Percentiles rank a stretch among this genome's conserved stretches.
phyloP scores from a whole-genome alignment of 2,888 invertebrate species.

The Phrixothrix hirtus region DNA sequence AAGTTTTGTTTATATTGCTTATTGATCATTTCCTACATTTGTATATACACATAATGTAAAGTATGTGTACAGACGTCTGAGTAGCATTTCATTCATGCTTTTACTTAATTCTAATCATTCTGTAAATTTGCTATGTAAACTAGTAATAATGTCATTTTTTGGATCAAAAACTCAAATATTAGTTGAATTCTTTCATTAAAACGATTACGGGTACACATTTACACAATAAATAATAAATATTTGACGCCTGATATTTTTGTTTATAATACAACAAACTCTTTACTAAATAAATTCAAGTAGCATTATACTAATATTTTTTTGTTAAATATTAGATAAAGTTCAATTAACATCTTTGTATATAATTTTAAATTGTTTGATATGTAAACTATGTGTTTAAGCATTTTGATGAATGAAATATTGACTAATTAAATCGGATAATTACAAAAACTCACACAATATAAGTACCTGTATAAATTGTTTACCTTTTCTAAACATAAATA shows the following conservation, averaged over 20 bases:
- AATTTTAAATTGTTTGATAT: neutral
- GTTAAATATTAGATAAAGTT: conserved; percentile 22
- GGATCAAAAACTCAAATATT: conserved; percentile 43
- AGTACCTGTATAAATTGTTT: no score
- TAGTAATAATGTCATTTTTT: conserved; percentile 36
- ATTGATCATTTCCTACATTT: conserved; percentile 37
- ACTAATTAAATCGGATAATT: no score
- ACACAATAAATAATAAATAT: conserved; percentile 50
- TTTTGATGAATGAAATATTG: no score
- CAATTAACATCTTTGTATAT: neutral
- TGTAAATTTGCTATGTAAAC: conserved; percentile 46
- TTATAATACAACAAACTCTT: conserved; percentile 19
- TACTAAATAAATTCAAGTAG: conserved; percentile 8
- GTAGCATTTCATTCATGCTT: conserved; percentile 28
- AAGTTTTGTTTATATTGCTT: conserved; percentile 31
- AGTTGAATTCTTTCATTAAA: conserved; percentile 33
- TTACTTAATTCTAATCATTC: conserved; percentile 45
- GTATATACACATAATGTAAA: conserved; percentile 28
- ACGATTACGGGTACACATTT: conserved; percentile 31
- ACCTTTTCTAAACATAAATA: no score
- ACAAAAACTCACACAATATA: no score
- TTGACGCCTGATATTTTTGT: conserved; percentile 37
- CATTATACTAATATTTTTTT: conserved; percentile 19
- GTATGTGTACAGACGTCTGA: conserved; percentile 16
- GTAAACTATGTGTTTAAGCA: no score